Conservation (phyloP, 2,888 invertebrate genomes). For the Chironomus tentans region DNA sequence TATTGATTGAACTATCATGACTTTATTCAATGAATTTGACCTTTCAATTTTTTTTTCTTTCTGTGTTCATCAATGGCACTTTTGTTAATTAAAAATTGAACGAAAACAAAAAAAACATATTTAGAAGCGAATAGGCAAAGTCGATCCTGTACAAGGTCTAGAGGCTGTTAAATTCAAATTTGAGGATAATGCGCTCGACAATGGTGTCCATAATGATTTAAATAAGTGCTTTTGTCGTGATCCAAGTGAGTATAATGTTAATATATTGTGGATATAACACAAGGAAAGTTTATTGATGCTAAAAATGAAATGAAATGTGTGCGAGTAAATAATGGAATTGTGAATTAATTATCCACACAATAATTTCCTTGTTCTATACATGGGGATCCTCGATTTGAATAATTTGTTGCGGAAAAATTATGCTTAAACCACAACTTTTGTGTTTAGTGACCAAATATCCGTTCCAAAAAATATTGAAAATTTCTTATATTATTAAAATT, state of each 20-base stretch:
- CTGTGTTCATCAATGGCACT: background rate
- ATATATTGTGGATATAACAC: background rate
- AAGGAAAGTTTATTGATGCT: background rate
- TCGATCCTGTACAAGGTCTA: constrained; percentile 50
- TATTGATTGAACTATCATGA: constrained; percentile 28
- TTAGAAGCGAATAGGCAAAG: constrained; percentile 47
- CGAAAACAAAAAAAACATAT: background rate
- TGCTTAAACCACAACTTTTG: too few species aligned
- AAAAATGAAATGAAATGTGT: background rate
- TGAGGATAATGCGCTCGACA: constrained; percentile 66
- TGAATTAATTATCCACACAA: background rate
- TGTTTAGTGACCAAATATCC: too few species aligned
- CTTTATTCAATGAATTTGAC: background rate
- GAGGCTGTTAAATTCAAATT: constrained; percentile 66
- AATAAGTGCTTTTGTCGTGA: constrained; percentile 76
- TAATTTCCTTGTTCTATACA: background rate
- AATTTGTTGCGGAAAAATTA: too few species aligned
- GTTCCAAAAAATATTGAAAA: too few species aligned
- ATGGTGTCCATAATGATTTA: constrained; percentile 57
- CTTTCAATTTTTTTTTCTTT: constrained; percentile 1
- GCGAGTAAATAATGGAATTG: background rate
- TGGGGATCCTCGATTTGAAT: too few species aligned
- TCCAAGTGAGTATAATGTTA: constrained; percentile 40
- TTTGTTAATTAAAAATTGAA: too few species aligned
- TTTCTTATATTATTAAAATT: too few species aligned